Conservation (phyloP, 2,797 vertebrate genomes). For the Hyperoplus immaculatus region DNA sequence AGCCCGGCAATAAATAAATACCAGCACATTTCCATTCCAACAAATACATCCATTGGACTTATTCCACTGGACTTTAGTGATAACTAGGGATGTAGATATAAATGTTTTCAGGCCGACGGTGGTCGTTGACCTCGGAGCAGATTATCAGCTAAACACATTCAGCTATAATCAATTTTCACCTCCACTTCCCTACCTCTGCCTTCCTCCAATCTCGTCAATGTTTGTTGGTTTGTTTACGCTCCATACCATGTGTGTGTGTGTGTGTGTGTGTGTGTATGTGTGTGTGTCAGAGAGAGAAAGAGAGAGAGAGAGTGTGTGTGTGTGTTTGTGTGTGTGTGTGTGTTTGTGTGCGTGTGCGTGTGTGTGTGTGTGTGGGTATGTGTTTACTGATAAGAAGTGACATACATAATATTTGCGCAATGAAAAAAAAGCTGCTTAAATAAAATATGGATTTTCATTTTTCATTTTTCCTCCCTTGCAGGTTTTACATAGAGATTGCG, state of each 20-base stretch:
- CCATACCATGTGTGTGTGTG: neutral
- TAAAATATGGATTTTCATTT: constrained; percentile 32
- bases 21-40: neutral
- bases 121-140: neutral
- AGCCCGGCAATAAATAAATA: neutral
- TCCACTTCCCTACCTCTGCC: constrained; percentile 23
- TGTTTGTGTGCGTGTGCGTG: no score
- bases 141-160: constrained; percentile 27
- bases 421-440: constrained; percentile 28
- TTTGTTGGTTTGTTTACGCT: constrained; percentile 43
- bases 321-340: no score
- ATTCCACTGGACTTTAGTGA: neutral
- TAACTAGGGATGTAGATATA: constrained; percentile 32
- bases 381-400: constrained; percentile 51
- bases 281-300: no score
- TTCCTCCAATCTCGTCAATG: constrained; percentile 40
- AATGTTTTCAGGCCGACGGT: neutral
- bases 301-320: no score
- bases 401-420: constrained; percentile 49
- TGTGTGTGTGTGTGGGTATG: neutral
- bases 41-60: neutral
- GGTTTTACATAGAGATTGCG: neutral
- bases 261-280: no score
- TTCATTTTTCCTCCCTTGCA: neutral
- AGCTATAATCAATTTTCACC: constrained; percentile 54